These are phyloP conservation scores for Smittia aterrima DNA, from an alignment of 2,888 invertebrate species.

Conservation along the genomic window DNA sequence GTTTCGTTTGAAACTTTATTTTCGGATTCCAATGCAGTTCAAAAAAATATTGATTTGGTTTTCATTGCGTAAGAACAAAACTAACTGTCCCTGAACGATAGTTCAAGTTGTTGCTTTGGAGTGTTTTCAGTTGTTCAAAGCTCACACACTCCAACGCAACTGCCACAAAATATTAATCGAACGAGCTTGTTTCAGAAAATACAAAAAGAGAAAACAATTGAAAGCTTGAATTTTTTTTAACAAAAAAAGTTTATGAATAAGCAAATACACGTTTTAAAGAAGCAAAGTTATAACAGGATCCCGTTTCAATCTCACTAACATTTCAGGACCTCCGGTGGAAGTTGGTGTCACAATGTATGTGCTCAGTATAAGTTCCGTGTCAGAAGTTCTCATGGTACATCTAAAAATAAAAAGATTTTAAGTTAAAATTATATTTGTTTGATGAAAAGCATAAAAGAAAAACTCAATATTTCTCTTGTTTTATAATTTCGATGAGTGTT, in stretches of 20 bases:
- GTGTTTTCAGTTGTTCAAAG: not conserved
- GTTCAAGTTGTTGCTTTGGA: not conserved
- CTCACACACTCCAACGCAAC: not conserved
- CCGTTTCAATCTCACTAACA: slow-evolving; percentile 46
- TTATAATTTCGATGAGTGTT: slow-evolving; percentile 41
- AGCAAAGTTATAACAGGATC: slow-evolving; percentile 34
- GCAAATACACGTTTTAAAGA: not conserved
- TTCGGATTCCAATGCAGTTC: not conserved
- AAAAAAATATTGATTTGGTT: slow-evolving; percentile 23
- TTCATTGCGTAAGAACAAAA: slow-evolving; percentile 18
- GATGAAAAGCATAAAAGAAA: not conserved
- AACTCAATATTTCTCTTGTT: slow-evolving; percentile 40
- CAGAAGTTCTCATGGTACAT: slow-evolving; percentile 96
- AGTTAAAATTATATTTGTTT: slow-evolving; percentile 33
- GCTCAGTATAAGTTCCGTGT: slow-evolving; percentile 96
- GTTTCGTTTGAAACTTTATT: not conserved
- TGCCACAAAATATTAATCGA: not conserved
- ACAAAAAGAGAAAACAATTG: too few relatives aligned
- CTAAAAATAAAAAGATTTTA: slow-evolving; percentile 6
- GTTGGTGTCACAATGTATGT: slow-evolving; percentile 98
- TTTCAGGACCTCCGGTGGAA: slow-evolving; percentile 95
- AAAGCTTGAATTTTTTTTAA: not conserved
- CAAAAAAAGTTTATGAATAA: slow-evolving; percentile 10
- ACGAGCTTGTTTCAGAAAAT: not conserved
- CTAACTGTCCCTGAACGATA: not conserved